Base-by-base conservation (phyloP, 1,140 invertebrate genomes). In the Bombus pyrosoma region DNA sequence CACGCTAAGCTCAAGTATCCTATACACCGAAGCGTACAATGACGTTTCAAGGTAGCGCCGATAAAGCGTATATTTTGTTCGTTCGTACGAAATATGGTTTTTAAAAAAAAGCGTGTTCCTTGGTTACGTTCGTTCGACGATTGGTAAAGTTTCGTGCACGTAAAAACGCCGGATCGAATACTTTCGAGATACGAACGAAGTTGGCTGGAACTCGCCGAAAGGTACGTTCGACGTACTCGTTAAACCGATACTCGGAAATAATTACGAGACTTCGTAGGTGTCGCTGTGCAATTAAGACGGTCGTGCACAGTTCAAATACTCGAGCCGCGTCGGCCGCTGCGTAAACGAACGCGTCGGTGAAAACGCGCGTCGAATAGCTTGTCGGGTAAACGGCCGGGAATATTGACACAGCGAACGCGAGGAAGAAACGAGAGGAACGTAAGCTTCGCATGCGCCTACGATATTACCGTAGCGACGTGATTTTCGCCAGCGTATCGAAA, bases 401-500 rank as follows among this genome's bases (percentile, higher is more conserved):
- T 76, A 76, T 76, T 39, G 74, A 76, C 74, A 57, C 32, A 39
- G 34, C 18, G 18, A 53, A 53, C 47, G n/a, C 53, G 47, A 41
- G 9, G 12, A 59, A 59, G 34, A 37, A 28, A 28, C 22, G 10
- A 4, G 9, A 25, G 1, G 15, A 2, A 32, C 34, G 47, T 13
- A 22, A 13, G 47, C 47, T 53, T 53, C 47, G 47, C 47, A 53
- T 53, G 68, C 68, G 53, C 25, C 68, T 59, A n/a, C 53, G 68
- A 81, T 72, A 62, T 81, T 81, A 53, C 47, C 47, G 18, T 3
- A 66, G 22, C 25, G 57, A 47, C 32, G 37, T 34, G 47, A 43
- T 73, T 81, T 73, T 34, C 69, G 2, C n/a, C 12, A 3, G 69
- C 18, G 34, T 41, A 81, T 73, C 68, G 69, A 28, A 81, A 73